Conservation (phyloP, 2,888 invertebrate species). For the Cheilosia vulpina region DNA sequence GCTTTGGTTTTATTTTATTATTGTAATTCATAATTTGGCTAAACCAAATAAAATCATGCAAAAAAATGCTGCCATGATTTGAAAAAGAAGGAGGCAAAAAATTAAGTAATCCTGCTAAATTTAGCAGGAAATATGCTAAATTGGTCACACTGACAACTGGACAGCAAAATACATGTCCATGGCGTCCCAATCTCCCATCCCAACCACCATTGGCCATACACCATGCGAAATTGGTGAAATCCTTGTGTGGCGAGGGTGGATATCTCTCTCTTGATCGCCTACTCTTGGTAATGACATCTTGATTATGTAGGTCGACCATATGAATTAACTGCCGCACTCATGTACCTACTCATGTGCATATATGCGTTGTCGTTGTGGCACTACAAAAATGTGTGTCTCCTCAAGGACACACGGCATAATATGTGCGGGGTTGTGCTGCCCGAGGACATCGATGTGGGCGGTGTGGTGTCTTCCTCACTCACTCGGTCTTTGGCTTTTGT, state of each 20-base stretch:
- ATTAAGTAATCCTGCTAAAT: no score
- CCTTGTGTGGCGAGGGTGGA: conserved; percentile 13
- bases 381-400: conserved; percentile 21
- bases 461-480: conserved; percentile 23
- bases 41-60: no score
- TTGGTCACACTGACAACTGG: no score
- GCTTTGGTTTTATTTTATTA: no score
- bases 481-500: conserved; percentile 53
- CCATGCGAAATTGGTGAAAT: conserved; percentile 24
- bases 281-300: conserved; percentile 74
- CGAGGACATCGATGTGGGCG: neutral
- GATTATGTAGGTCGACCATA: conserved; percentile 65
- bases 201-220: conserved; percentile 16
- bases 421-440: neutral
- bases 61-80: no score
- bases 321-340: conserved; percentile 53
- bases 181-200: conserved; percentile 1
- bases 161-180: conserved; percentile 42
- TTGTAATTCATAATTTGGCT: no score
- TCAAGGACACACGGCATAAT: conserved; percentile 58
- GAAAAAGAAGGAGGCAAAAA: no score
- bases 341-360: conserved; percentile 35
- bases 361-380: conserved; percentile 13
- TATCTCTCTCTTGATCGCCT: conserved; percentile 52
- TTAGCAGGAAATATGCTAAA: no score